Percentiles rank a stretch among this genome's conserved stretches.
phyloP scores from a whole-genome alignment of 1,140 invertebrate species.

The Wasmannia auropunctata region DNA sequence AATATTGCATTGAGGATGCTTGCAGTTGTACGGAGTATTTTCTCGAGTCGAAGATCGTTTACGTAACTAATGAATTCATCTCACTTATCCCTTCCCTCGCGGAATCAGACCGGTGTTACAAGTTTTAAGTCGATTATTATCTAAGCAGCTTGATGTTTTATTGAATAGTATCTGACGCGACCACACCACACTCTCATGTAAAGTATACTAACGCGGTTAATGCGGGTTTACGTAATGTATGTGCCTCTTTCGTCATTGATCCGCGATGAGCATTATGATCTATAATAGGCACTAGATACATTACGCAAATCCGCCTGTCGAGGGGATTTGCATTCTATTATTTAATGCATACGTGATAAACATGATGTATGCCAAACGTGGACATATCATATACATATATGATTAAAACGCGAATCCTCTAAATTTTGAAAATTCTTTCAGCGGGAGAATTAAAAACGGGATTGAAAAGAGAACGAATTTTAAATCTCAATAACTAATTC shows the following conservation, averaged over 20 bases:
- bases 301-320: constrained; percentile 19
- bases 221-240: constrained; percentile 11
- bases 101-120: neutral
- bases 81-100: neutral
- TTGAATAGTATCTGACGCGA: neutral
- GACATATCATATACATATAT: no score
- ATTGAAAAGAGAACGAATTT: neutral
- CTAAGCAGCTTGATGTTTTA: constrained; percentile 6
- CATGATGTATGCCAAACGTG: neutral
- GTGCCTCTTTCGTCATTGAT: constrained; percentile 31
- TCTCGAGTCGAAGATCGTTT: neutral
- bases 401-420: neutral
- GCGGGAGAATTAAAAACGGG: neutral
- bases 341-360: constrained; percentile 45
- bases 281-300: constrained; percentile 22
- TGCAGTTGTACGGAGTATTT: neutral
- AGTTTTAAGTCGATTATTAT: constrained; percentile 21
- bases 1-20: neutral
- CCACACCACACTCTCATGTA: neutral
- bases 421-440: neutral
- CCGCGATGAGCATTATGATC: constrained; percentile 10
- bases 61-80: neutral
- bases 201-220: constrained; percentile 11
- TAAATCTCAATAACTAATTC: neutral
- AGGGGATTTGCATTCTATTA: constrained; percentile 27